A percentile compares a stretch with the other conserved stretches of the same genome.
Evolutionary conservation across 1,140 invertebrate species (phyloP).

Genomic region (Megalopta genalis): DNA sequence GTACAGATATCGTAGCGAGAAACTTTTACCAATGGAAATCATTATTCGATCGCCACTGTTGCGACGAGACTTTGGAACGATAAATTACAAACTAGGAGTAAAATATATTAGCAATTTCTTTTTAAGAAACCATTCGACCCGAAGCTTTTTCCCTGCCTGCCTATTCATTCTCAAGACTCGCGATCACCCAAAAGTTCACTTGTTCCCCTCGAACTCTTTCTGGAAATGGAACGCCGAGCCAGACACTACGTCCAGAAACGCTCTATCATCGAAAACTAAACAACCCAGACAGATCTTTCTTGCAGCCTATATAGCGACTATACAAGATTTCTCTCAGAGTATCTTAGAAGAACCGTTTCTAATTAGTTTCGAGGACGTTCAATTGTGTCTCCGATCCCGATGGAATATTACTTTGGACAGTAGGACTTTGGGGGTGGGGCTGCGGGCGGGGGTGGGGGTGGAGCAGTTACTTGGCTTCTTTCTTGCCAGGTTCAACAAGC

Average conservation of each 20-base stretch:
- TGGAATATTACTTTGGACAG: neutral
- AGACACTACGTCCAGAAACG: neutral
- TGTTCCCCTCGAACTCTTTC: neutral
- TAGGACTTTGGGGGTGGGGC: too few species aligned
- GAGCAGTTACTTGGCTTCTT: too few species aligned
- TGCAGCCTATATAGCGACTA: neutral
- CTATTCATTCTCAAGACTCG: too few species aligned
- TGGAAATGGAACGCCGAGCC: conserved; percentile 40
- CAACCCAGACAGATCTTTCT: conserved; percentile 3
- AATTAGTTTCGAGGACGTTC: neutral
- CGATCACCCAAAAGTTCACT: neutral
- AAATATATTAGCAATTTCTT: neutral
- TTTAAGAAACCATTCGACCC: neutral
- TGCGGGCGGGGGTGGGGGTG: too few species aligned
- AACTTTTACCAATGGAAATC: neutral
- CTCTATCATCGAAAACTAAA: too few species aligned
- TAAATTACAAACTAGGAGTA: conserved; percentile 1
- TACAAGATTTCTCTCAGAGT: neutral
- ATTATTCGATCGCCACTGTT: neutral
- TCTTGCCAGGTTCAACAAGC: neutral
- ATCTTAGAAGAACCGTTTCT: neutral
- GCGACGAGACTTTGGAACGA: neutral
- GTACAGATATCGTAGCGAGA: neutral
- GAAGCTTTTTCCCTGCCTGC: neutral
- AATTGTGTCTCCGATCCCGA: neutral